Evolutionary conservation across 2,888 invertebrate genomes (phyloP), one percentile per base, ranked within the genome.

Genomic region (Caenorhabditis angaria): DNA sequence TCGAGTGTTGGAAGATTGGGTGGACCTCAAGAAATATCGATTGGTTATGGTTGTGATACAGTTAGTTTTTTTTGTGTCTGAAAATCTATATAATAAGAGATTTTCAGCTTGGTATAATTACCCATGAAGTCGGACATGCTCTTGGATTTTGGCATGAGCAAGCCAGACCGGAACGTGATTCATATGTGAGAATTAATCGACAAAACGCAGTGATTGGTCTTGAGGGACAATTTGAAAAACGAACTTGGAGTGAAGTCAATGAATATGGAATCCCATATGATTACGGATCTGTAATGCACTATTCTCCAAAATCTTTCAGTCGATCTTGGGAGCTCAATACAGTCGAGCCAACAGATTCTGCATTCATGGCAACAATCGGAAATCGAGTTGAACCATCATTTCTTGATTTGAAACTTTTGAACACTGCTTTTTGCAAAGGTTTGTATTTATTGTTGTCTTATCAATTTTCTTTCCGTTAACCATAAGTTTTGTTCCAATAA

Each of bases 71-170:
- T 20, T 18, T 6, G n/a, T 5, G 14, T 55, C 27, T 2, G 51
- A 51, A 29, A 18, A 24, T 47, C 14, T 12, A 55, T 22, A 22
- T 57, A n/a, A 28, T 29, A 32, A 41, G n/a, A 48, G n/a, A 12
- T n/a, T 61, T 68, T 58, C 53, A 79, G 82, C 53, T 72, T 27
- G 83, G 83, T 24, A 81, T 83, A 35, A 77, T 80, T 5, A 65
- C 76, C 24, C 83, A 83, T 62, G 83, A 83, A 72, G 65, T 83
- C 14, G 76, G 77, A 1, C 83, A 83, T 51, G 60, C 80, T 10
- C 56, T 83, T 6, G 83, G 83, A 12, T 77, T 83, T 51, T 83
- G 81, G 81, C 83, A 83, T 61, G 83, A 83, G 32, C 83, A 83
- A 59, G 70, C 80, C 0, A 58, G 83, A 41, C 78, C 82, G 1